Percentiles rank a stretch among this genome's conserved stretches.
These are phyloP conservation scores for Pedicia rivosa DNA, from an alignment of 2,888 invertebrate species.

Conservation along the genomic window DNA sequence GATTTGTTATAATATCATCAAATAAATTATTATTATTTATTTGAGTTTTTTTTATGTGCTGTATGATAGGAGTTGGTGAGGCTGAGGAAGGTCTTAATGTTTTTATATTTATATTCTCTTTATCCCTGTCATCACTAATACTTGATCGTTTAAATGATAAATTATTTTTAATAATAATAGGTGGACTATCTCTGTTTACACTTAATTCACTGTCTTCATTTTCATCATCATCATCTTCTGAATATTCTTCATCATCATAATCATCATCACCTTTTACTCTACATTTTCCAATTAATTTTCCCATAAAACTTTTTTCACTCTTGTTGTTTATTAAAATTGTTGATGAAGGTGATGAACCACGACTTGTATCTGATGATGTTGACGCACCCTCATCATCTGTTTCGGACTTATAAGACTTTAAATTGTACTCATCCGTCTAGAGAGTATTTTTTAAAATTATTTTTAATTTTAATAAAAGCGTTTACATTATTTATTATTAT, in stretches of 20 bases:
- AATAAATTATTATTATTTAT: constrained; percentile 3
- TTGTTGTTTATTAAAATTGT: neutral
- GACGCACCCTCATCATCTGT: constrained; percentile 22
- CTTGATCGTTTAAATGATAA: constrained; percentile 11
- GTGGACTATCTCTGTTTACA: constrained; percentile 8
- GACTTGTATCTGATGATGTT: constrained; percentile 22
- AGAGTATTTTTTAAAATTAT: too few relatives aligned
- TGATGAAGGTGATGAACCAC: constrained; percentile 18
- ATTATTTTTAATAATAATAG: constrained; percentile 12
- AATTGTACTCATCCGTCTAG: too few relatives aligned
- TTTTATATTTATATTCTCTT: constrained; percentile 1
- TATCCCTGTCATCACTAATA: neutral
- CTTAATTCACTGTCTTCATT: neutral
- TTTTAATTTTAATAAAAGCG: too few relatives aligned
- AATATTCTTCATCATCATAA: constrained; percentile 19
- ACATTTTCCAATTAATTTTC: too few relatives aligned
- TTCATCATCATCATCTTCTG: constrained; percentile 12
- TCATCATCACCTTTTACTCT: constrained; percentile 23
- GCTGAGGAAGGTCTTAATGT: neutral
- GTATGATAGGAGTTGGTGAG: too few relatives aligned
- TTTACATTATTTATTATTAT: too few relatives aligned
- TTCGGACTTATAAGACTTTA: constrained; percentile 13
- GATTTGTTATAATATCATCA: constrained; percentile 2
- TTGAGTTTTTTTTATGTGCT: too few relatives aligned
- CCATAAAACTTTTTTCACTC: too few relatives aligned